phyloP scores from a whole-genome alignment of 1,140 invertebrate species.

The Temnothorax longispinosus region DNA sequence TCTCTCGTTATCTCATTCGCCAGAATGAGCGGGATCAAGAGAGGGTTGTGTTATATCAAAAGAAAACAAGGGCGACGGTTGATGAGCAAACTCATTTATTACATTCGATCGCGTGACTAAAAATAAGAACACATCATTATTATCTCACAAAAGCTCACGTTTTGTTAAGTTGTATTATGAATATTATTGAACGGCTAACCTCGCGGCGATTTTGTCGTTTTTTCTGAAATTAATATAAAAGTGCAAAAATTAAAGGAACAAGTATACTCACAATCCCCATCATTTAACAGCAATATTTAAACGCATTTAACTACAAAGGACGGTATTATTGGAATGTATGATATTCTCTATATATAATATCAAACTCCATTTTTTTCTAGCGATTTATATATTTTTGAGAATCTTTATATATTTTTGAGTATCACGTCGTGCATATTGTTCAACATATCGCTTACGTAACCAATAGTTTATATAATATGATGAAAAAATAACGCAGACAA shows the following conservation, averaged over 20 bases:
- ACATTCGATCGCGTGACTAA: constrained; percentile 24
- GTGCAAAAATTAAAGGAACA: not conserved
- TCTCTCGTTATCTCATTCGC: constrained; percentile 17
- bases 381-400: not conserved
- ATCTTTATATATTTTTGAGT: not conserved
- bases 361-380: not conserved
- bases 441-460: not conserved
- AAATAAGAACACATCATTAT: constrained; percentile 10
- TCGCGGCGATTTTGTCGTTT: not conserved
- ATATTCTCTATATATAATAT: not conserved
- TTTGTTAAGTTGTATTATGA: not conserved
- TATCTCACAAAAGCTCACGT: not conserved
- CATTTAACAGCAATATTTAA: not conserved
- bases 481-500: not conserved
- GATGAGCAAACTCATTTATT: constrained; percentile 25
- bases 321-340: not conserved
- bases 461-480: not conserved
- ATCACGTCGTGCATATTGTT: not conserved
- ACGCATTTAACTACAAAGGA: not conserved
- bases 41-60: not conserved
- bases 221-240: not conserved
- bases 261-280: not conserved
- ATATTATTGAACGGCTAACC: not conserved
- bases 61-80: not conserved
- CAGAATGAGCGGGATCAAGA: not conserved